phyloP scores from a whole-genome alignment of 2,113 vertebrate genomes.

The Datnioides undecimradiatus region DNA sequence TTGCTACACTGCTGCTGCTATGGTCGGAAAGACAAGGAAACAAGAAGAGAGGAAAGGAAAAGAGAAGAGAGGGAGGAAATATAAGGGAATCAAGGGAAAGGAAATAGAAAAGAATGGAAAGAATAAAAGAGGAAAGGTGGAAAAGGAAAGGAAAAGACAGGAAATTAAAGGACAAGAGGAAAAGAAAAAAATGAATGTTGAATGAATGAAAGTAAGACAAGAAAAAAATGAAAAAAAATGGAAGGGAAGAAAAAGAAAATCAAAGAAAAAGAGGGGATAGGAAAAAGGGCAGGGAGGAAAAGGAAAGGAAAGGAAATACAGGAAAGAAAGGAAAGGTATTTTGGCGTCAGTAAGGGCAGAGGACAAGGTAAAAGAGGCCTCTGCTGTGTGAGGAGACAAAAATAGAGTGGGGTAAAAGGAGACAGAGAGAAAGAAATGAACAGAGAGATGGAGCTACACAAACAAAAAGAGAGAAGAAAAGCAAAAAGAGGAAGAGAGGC shows the following conservation, averaged over 20 bases:
- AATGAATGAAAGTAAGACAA: no score
- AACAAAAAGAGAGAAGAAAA: background rate
- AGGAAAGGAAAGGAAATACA: background rate
- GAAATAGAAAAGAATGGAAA: background rate
- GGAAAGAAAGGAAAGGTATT: background rate
- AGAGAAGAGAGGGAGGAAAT: background rate
- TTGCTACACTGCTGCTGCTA: background rate
- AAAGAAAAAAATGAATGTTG: background rate
- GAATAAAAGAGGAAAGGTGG: background rate
- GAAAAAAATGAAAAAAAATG: background rate
- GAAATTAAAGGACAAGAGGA: background rate
- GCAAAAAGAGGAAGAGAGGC: background rate
- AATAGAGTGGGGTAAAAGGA: background rate
- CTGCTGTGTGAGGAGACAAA: background rate
- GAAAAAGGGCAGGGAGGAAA: background rate
- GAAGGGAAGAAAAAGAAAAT: fast-evolving
- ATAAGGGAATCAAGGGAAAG: no score
- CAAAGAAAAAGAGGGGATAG: background rate
- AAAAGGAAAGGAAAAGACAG: background rate
- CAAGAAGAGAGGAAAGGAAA: background rate
- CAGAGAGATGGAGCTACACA: background rate
- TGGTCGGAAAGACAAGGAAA: background rate
- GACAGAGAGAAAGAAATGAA: background rate
- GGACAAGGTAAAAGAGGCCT: slow-evolving; percentile 12
- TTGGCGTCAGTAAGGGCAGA: background rate